phyloP scores from a whole-genome alignment of 2,113 vertebrate species.

The Brachypteracias leptosomus region DNA sequence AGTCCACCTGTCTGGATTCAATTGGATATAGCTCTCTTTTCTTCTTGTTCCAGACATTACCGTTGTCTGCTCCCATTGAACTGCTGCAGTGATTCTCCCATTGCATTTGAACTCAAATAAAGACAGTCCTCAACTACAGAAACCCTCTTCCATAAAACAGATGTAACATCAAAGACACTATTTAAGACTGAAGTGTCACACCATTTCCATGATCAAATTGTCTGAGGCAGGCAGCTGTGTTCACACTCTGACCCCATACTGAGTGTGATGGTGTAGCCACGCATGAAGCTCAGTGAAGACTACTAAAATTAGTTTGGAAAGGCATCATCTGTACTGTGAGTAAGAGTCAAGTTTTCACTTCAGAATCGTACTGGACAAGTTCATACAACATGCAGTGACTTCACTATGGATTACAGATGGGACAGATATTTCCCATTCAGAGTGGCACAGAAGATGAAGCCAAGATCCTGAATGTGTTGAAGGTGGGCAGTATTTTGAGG shows the following conservation, averaged over 20 bases:
- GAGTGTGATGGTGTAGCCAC: not conserved
- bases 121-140: not conserved
- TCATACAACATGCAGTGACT: not conserved
- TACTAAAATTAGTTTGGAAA: not conserved
- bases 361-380: not conserved
- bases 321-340: not conserved
- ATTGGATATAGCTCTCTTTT: not conserved
- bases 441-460: not conserved
- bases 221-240: not conserved
- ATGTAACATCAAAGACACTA: not conserved
- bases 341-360: not conserved
- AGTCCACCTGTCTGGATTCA: conserved; percentile 25
- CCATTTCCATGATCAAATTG: not conserved
- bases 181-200: not conserved
- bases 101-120: not conserved
- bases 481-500: not conserved
- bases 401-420: not conserved
- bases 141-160: not conserved
- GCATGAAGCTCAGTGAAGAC: not conserved
- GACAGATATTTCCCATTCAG: not conserved
- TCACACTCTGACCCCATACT: not conserved
- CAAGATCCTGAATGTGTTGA: not conserved
- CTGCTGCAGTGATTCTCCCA: not conserved
- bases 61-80: not conserved
- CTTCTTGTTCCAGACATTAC: not conserved